These are phyloP conservation scores for Agapornis canus DNA, from an alignment of 2,797 vertebrate genomes.

Conservation along the genomic window DNA sequence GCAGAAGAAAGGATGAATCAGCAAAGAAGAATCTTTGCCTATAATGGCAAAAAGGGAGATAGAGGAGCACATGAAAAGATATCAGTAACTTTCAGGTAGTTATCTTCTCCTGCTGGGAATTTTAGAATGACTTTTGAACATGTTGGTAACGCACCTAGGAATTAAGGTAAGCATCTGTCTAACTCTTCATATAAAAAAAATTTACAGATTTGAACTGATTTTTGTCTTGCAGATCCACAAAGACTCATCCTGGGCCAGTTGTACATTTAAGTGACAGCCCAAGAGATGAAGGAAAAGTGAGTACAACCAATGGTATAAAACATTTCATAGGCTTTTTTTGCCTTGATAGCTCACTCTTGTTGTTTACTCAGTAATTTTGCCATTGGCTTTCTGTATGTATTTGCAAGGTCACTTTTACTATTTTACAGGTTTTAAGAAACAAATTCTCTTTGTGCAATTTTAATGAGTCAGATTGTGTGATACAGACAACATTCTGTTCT, in stretches of 20 bases:
- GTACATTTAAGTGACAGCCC: conserved; percentile 98
- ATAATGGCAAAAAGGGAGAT: neutral
- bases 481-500: neutral
- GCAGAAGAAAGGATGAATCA: neutral
- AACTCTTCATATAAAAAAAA: neutral
- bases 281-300: conserved; percentile 97
- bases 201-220: conserved; percentile 42
- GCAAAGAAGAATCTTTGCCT: neutral
- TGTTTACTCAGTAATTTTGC: neutral
- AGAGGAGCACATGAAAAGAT: neutral
- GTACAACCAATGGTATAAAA: conserved; percentile 53
- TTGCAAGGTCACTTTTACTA: neutral
- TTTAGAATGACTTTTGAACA: neutral
- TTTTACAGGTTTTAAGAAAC: neutral
- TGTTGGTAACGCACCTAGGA: neutral
- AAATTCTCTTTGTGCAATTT: neutral
- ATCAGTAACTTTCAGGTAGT: neutral
- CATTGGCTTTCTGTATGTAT: neutral
- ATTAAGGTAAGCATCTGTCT: neutral
- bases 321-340: neutral
- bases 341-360: neutral
- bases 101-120: neutral
- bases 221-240: conserved; percentile 87
- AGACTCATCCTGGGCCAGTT: conserved; percentile 97
- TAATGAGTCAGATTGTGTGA: neutral